Conservation (phyloP, 2,888 invertebrate genomes). For the Stramonita haemastoma region DNA sequence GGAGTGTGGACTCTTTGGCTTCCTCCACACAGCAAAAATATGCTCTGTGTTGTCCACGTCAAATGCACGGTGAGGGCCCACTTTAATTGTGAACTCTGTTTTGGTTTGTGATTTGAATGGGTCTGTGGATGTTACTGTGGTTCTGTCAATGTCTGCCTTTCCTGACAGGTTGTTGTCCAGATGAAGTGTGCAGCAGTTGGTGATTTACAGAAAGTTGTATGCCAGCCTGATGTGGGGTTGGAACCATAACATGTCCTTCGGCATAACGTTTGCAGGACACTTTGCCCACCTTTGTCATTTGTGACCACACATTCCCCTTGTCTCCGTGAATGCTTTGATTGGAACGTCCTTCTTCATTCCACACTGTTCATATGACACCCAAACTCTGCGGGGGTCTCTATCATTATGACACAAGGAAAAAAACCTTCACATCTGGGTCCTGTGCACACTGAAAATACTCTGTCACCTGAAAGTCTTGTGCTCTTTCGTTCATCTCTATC, state of each 20-base stretch:
- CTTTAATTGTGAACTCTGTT: neutral
- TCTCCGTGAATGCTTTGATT: neutral
- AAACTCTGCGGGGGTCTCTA: neutral
- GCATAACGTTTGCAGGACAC: neutral
- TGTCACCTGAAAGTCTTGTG: neutral
- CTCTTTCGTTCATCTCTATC: neutral
- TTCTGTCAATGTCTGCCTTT: neutral
- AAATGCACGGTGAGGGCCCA: neutral
- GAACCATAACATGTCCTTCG: neutral
- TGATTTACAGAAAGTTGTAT: neutral
- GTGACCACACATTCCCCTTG: neutral
- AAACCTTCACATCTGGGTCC: neutral
- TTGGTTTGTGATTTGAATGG: neutral
- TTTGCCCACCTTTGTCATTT: neutral
- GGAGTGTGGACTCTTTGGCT: neutral
- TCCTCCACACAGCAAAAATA: neutral
- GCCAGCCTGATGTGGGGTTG: neutral
- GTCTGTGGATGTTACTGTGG: neutral
- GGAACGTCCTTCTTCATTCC: neutral
- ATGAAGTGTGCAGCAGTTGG: neutral
- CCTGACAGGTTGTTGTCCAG: neutral
- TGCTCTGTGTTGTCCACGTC: neutral
- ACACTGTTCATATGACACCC: no score
- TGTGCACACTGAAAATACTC: no score
- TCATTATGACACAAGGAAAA: neutral